A percentile compares a stretch with the other conserved stretches of the same genome.
Evolutionary conservation across 2,113 vertebrate genomes (phyloP).

Genomic region (Carlito syrichta): DNA sequence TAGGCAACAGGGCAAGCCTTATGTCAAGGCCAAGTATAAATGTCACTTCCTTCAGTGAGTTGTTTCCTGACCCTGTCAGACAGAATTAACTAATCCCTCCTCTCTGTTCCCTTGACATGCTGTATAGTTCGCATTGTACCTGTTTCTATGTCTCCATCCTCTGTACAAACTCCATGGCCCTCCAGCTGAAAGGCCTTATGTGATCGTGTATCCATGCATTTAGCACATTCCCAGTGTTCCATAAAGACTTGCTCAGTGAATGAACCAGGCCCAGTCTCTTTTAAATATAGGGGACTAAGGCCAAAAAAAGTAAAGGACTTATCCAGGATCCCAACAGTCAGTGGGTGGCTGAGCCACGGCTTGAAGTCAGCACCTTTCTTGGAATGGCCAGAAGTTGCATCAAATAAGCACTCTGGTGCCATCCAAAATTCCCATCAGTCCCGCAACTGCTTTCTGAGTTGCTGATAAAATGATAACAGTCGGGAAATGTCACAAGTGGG

Average conservation of each 20-base stretch:
- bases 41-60: neutral
- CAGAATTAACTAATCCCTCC: neutral
- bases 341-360: neutral
- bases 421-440: neutral
- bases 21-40: neutral
- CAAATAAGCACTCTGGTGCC: neutral
- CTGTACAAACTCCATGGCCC: neutral
- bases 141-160: neutral
- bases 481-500: slow-evolving; percentile 37
- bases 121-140: neutral
- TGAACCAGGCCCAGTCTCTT: neutral
- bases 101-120: neutral
- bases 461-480: slow-evolving; percentile 29
- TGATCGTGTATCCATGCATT: neutral
- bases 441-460: neutral
- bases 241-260: neutral
- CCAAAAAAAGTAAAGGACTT: neutral
- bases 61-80: neutral
- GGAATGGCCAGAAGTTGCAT: neutral
- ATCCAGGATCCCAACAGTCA: neutral
- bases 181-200: neutral
- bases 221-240: neutral
- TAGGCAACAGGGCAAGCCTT: too few species aligned
- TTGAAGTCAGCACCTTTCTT: neutral
- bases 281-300: neutral